Conservation (phyloP, 2,113 vertebrate genomes). For the Ailurus styani region DNA sequence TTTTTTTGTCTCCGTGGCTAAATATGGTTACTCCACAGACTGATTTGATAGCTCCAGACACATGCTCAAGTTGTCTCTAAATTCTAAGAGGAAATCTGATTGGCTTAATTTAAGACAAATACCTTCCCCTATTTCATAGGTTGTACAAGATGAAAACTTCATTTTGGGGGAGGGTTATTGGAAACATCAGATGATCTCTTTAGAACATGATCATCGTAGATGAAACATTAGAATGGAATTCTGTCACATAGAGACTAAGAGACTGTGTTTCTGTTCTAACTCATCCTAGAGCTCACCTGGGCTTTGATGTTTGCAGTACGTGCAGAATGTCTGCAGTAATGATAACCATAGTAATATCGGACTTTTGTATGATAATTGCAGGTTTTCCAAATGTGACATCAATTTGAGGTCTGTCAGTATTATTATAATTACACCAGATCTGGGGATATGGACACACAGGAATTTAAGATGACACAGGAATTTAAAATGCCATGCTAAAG, state of each 20-base stretch:
- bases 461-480: not conserved
- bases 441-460: not conserved
- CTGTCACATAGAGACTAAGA: not conserved
- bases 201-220: not conserved
- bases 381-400: conserved; percentile 21
- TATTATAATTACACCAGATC: conserved; percentile 57
- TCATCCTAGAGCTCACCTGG: not conserved
- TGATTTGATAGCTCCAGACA: not conserved
- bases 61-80: not conserved
- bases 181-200: not conserved
- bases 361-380: conserved; percentile 45
- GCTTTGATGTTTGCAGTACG: conserved; percentile 44
- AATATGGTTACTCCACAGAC: not conserved
- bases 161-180: not conserved
- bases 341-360: not conserved
- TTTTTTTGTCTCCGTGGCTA: not conserved
- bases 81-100: not conserved
- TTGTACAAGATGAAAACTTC: not conserved
- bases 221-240: not conserved
- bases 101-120: not conserved
- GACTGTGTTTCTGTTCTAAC: not conserved
- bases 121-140: not conserved
- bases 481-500: not conserved
- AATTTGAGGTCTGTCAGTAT: conserved; percentile 44
- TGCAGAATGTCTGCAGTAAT: not conserved